Conservation (phyloP, 1,140 invertebrate species). For the Hyles vespertilio region DNA sequence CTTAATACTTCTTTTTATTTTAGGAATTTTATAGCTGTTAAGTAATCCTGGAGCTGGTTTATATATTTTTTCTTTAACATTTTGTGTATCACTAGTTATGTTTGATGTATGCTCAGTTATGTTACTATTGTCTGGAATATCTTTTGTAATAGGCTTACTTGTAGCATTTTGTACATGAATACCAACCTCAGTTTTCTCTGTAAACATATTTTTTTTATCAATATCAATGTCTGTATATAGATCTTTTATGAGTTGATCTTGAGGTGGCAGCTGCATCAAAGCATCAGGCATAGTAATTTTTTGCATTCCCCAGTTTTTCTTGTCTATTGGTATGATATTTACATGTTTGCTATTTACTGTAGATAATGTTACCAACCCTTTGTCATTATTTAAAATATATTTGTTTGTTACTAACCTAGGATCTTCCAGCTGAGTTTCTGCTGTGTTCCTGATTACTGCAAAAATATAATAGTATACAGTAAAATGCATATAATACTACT, state of each 20-base stretch:
- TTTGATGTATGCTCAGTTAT: background rate
- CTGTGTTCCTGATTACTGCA: slow-evolving; percentile 50
- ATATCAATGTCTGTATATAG: slow-evolving; percentile 40
- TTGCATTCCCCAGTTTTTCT: slow-evolving; percentile 30
- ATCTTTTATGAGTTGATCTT: slow-evolving; percentile 29
- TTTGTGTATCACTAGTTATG: background rate
- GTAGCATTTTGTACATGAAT: no score
- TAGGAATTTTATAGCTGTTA: background rate
- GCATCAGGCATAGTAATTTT: slow-evolving; percentile 32
- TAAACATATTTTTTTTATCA: slow-evolving; percentile 22
- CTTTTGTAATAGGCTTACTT: background rate
- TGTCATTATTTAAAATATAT: slow-evolving; percentile 36
- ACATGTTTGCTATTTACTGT: slow-evolving; percentile 34
- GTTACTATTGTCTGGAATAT: background rate
- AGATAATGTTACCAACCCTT: slow-evolving; percentile 28
- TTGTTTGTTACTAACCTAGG: slow-evolving; percentile 49
- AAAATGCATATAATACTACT: slow-evolving; percentile 7
- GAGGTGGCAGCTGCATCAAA: slow-evolving; percentile 25
- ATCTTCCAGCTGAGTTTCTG: slow-evolving; percentile 39
- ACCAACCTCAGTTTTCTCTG: slow-evolving; percentile 29
- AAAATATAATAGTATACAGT: slow-evolving; percentile 8
- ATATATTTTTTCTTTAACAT: background rate
- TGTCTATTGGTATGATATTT: slow-evolving; percentile 37
- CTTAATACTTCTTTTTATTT: background rate
- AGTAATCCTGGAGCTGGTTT: background rate